Base-by-base conservation (phyloP, 2,888 invertebrate species). In the Folsomia candida region DNA sequence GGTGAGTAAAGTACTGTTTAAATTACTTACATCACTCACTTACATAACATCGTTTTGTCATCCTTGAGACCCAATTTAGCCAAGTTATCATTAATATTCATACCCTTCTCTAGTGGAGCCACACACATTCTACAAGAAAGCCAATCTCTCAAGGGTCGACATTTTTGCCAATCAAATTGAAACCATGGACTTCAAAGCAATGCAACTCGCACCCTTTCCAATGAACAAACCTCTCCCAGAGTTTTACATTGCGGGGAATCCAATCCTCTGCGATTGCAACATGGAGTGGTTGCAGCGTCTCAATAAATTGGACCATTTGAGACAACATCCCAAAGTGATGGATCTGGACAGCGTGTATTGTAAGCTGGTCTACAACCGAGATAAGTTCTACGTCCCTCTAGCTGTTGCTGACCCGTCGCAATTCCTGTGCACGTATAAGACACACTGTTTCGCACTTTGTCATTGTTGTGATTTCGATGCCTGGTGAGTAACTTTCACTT, bases 401-500 rank as follows among this genome's bases (percentile, higher is more conserved):
- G 88, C 93, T 26, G 92, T 93, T 82, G 93, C 93, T 29, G 91
- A 93, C 83, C 89, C 93, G 0, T 91, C 92, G 66, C 93, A 94
- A 84, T 95, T 95, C 85, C 87, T 95, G 80, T 96, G 95, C 86
- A 89, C 91, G 75, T 95, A 95, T 85, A 91, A 91, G 84, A 91
- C 92, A 54, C 94, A 95, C 83, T 97, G 97, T 85, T 96, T 94
- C 84, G 92, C 94, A n/a, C 87, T 94, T 76, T 97, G 97, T 82
- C 93, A 94, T 83, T 97, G 97, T 85, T 97, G 97, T 85, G 94
- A 94, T 83, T 96, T 94, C 84, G 94, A 94, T 83, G 94, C 94
- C 67, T 97, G 97, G n/a, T n/a, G n/a, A n/a, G n/a, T 37, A 14
- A 37, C 37, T 37, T 4, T 37, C 37, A 37, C 4, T n/a, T n/a